Base-by-base conservation (phyloP, 2,113 vertebrate species). In the Strigops habroptila region DNA sequence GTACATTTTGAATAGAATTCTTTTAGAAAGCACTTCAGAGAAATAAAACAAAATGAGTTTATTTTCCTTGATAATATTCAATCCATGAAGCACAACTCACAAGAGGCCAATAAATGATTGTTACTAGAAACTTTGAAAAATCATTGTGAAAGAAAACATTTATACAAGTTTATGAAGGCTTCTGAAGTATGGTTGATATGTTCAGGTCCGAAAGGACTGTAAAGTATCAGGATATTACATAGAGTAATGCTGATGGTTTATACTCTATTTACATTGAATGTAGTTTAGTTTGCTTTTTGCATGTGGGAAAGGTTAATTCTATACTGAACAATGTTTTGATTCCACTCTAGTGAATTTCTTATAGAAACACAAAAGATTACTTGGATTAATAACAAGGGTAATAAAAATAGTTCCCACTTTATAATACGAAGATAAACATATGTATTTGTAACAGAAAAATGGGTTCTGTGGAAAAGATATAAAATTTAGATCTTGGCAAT, bases 111-210 rank as follows among this genome's bases (percentile, higher is more conserved):
- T 94, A 95, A 97, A 92, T 79, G 65, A 93, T 94, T 94, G 80
- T 96, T 97, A 94, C 88, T 94, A 95, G 93, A 96, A 97, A 95
- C 83, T 91, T 84, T 89, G 93, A 96, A 95, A 97, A 94, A 96
- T 91, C 77, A 85, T 94, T 93, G 93, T 69, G 85, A 96, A 96
- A 94, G 88, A 96, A 97, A 97, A 96, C 88, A 92, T 97, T 97
- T 96, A 87, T 79, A 46, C 52, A 96, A 91, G 65, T 94, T 95
- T 93, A 96, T 91, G 88, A 90, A 94, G 49, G 86, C 88, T 97
- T 96, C 96, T 96, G 93, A 97, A 96, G 83, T 89, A 96, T 70
- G 81, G 69, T 49, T 27, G 90, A 94, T 84, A 73, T 11, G 28
- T 76, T 95, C 73, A 76, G 62, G 77, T 92, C 91, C 82, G 94